Base-by-base conservation (phyloP, 2,797 vertebrate genomes). In the Helostoma temminkii region DNA sequence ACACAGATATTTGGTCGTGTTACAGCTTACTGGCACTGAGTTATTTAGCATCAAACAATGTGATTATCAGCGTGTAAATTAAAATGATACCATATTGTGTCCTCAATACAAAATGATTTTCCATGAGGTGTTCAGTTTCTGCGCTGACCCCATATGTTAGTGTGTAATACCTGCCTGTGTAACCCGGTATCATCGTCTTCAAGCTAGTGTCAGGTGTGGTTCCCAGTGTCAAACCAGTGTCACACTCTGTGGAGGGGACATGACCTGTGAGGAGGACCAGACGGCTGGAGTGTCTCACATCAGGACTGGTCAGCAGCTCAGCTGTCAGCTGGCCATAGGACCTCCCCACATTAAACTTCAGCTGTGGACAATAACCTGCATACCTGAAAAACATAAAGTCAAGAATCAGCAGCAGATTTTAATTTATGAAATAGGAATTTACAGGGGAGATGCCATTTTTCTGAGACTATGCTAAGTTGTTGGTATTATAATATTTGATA, bases 351-450 rank as follows among this genome's bases (percentile, higher is more conserved):
- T 74, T 83, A 83, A 87, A 94, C 75, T 90, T 94, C 72, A 95
- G 89, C 67, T 93, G 92, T 5, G 95, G 95, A 58, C 95, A 94
- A 74, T 94, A 92, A 1, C 95, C 95, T 2, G 91, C 71, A 34
- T 93, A 95, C 72, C 95, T 96, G 65, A 62, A 16, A 58, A 34
- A 7, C 34, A 18, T 6, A 56, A 48, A 43, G 19, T 10, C 11
- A 46, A 14, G 16, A 14, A 37, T 37, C 32, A 4, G 34, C 21
- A 32, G 32, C 32, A 32, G 9, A 32, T 9, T 32, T 9, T 11
- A n/a, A n/a, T n/a, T n/a, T n/a, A n/a, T n/a, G n/a, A n/a, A n/a
- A n/a, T n/a, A n/a, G n/a, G n/a, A n/a, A n/a, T n/a, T n/a, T n/a
- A n/a, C n/a, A n/a, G n/a, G n/a, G n/a, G n/a, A n/a, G n/a, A n/a